Base-by-base conservation (phyloP, 2,797 vertebrate species). In the Labeo calbasu region DNA sequence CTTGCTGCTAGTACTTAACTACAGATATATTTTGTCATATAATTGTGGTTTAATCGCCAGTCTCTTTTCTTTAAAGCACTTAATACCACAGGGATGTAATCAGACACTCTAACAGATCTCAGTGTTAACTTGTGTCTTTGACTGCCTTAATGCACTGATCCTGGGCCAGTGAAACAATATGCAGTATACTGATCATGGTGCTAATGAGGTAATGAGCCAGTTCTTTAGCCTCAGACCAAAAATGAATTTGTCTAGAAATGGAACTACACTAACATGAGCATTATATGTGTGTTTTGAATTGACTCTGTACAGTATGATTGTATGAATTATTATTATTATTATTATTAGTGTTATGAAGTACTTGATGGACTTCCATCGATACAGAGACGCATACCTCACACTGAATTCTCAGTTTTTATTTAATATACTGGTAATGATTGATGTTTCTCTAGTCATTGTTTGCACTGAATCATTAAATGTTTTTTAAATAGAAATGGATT, bases 1-100 rank as follows among this genome's bases (percentile, higher is more conserved):
- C 91, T 96, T 46, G 91, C 95, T 86, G 96, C 94, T 4, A 95
- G 95, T 84, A 94, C 95, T 19, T 97, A 97, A 92, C 77, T 57
- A 48, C 4, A 0, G 32, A 21, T 59, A 55, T 50, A 25, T 65
- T 55, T 69, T 70, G 15, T 70, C 82, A 61, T 77, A 72, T 89
- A 77, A 80, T 83, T 88, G 81, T 84, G 84, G 87, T 88, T 85
- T 82, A 51, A 82, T 25, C 36, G 19, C 23, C 25, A 81, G 4
- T 81, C 85, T 79, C 87, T 81, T 87, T 90, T 85, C 88, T 87
- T 90, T 90, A 77, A 11, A 88, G 88, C 89, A 88, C 90, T 77
- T 63, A 32, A 9, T 32, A 68, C 53, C 9, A 36, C 76, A 53
- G 59, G 15, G 51, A 36, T 4, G 6, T 81, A 36, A 66, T 51